Conservation (phyloP, 2,113 vertebrate species). For the Apteryx mantelli region DNA sequence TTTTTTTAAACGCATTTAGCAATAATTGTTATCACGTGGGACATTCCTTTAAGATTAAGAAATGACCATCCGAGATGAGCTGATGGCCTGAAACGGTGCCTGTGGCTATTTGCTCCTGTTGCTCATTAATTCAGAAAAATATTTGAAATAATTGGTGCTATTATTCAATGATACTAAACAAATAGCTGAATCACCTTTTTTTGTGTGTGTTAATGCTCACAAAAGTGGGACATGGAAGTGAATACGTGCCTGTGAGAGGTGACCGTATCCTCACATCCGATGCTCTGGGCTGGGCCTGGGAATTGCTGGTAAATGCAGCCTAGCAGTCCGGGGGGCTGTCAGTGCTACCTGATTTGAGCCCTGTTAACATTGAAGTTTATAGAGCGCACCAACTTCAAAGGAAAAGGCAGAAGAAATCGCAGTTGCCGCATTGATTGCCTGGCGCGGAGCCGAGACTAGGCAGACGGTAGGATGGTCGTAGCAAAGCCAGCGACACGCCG, state of each 20-base stretch:
- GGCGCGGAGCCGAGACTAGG: neutral
- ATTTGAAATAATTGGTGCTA: slow-evolving; percentile 29
- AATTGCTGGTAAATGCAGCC: neutral
- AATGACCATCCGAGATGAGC: neutral
- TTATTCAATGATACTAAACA: neutral
- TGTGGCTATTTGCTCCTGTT: slow-evolving; percentile 11
- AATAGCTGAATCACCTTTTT: neutral
- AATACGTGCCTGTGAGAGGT: accelerated
- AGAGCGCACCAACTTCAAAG: neutral
- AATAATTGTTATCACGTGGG: neutral
- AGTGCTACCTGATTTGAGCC: accelerated
- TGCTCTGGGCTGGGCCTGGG: accelerated
- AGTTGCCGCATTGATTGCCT: accelerated
- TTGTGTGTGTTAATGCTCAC: neutral
- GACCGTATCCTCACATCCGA: accelerated
- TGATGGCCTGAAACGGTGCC: neutral
- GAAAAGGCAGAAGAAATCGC: neutral
- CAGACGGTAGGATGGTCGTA: neutral
- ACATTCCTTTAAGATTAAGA: neutral
- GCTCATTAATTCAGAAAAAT: neutral
- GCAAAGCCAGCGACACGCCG: accelerated
- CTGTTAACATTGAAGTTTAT: neutral
- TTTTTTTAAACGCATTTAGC: neutral
- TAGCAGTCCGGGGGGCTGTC: neutral
- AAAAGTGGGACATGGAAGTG: neutral